Conservation (phyloP, 2,113 vertebrate species). For the Cheilinus undulatus region DNA sequence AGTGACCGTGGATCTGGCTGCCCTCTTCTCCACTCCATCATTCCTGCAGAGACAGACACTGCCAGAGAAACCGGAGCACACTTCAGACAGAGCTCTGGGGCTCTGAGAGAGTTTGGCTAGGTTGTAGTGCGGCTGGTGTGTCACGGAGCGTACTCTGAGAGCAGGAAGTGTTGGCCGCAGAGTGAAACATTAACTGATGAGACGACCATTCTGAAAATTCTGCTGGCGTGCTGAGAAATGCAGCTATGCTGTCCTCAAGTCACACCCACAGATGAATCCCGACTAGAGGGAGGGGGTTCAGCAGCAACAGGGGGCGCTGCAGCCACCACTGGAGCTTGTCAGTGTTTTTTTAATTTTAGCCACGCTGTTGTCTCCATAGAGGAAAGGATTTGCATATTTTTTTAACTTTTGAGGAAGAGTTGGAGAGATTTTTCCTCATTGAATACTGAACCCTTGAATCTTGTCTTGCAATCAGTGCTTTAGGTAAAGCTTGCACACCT, state of each 20-base stretch:
- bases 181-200: conserved; percentile 45
- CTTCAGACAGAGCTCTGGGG: conserved; percentile 32
- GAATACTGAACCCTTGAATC: no score
- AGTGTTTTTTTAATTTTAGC: neutral
- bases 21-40: conserved; percentile 30
- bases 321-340: neutral
- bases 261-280: neutral
- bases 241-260: conserved; percentile 34
- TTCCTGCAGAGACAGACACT: conserved; percentile 38
- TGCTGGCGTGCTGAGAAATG: conserved; percentile 50
- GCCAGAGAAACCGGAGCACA: conserved; percentile 56
- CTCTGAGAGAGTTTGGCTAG: conserved; percentile 44
- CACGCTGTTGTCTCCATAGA: neutral
- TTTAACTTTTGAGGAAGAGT: no score
- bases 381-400: no score
- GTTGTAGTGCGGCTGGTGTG: conserved; percentile 27
- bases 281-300: neutral
- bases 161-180: conserved; percentile 60
- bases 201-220: conserved; percentile 47
- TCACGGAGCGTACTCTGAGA: conserved; percentile 28
- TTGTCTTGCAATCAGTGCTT: no score
- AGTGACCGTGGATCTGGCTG: conserved; percentile 25
- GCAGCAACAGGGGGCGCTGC: conserved; percentile 5
- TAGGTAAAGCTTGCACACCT: no score
- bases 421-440: no score